These are phyloP conservation scores for Lethocerus indicus DNA, from an alignment of 1,140 invertebrate species.

Conservation along the genomic window DNA sequence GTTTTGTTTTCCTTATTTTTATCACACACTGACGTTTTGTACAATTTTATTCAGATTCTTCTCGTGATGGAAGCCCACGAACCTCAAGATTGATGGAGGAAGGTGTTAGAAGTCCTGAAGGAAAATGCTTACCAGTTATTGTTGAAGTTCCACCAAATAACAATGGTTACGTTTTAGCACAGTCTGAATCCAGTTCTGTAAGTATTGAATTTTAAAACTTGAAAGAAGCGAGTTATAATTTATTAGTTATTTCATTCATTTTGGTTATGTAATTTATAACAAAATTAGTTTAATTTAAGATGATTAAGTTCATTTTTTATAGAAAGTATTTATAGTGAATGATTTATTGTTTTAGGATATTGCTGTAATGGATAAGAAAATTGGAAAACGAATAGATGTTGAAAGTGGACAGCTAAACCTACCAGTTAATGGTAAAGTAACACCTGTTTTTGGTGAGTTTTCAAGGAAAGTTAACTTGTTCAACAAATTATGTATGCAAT, in stretches of 20 bases:
- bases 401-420: slow-evolving; percentile 1
- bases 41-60: slow-evolving; percentile 26
- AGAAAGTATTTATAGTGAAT: too few relatives aligned
- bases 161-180: slow-evolving; percentile 23
- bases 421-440: slow-evolving; percentile 9
- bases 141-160: slow-evolving; percentile 26
- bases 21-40: too few relatives aligned
- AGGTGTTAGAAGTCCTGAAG: slow-evolving; percentile 10
- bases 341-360: slow-evolving; percentile 7
- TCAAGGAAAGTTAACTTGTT: not conserved
- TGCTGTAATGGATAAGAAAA: slow-evolving; percentile 7
- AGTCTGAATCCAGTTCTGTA: slow-evolving; percentile 12
- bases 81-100: slow-evolving; percentile 30
- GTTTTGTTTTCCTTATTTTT: too few relatives aligned
- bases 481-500: too few relatives aligned
- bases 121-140: slow-evolving; percentile 31
- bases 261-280: too few relatives aligned
- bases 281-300: too few relatives aligned
- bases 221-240: not conserved
- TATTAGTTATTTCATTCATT: not conserved
- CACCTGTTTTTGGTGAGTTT: slow-evolving; percentile 7
- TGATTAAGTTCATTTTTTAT: too few relatives aligned
- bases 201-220: slow-evolving; percentile 1
- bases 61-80: slow-evolving; percentile 34
- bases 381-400: slow-evolving; percentile 1